Conservation (phyloP, 1,140 invertebrate genomes). For the Pomacea maculata region DNA sequence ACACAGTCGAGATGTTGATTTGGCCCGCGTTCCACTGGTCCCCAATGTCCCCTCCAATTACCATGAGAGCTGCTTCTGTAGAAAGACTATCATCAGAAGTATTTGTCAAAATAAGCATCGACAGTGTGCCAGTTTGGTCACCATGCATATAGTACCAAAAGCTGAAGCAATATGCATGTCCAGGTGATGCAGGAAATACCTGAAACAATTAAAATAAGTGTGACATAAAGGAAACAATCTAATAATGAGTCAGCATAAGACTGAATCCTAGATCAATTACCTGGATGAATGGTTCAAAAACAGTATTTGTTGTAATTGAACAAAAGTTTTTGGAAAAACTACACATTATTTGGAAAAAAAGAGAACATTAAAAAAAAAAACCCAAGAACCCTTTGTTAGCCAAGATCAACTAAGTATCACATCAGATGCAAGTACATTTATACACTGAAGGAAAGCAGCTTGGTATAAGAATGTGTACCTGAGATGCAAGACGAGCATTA, state of each 20-base stretch:
- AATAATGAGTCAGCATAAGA: too few species aligned
- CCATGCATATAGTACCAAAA: conserved; percentile 64
- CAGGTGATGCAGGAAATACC: conserved; percentile 2
- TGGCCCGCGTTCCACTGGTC: conserved; percentile 47
- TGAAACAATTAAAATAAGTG: neutral
- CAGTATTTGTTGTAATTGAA: too few species aligned
- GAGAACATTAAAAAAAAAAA: too few species aligned
- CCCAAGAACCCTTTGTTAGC: too few species aligned
- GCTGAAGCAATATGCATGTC: conserved; percentile 40
- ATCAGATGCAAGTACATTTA: too few species aligned
- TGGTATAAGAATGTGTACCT: neutral
- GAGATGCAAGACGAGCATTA: conserved; percentile 38
- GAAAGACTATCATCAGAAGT: conserved; percentile 33
- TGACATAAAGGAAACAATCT: neutral
- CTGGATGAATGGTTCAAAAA: too few species aligned
- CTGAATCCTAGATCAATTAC: too few species aligned
- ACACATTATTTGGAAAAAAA: too few species aligned
- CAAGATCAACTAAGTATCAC: too few species aligned
- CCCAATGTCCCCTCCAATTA: conserved; percentile 37
- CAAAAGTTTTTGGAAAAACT: too few species aligned
- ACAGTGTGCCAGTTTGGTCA: conserved; percentile 43
- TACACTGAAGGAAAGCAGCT: too few species aligned
- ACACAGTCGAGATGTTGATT: conserved; percentile 44
- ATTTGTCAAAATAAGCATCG: conserved; percentile 42
- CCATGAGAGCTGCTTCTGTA: conserved; percentile 47